Base-by-base conservation (phyloP, 2,888 invertebrate genomes). In the Coecobrya sp. region DNA sequence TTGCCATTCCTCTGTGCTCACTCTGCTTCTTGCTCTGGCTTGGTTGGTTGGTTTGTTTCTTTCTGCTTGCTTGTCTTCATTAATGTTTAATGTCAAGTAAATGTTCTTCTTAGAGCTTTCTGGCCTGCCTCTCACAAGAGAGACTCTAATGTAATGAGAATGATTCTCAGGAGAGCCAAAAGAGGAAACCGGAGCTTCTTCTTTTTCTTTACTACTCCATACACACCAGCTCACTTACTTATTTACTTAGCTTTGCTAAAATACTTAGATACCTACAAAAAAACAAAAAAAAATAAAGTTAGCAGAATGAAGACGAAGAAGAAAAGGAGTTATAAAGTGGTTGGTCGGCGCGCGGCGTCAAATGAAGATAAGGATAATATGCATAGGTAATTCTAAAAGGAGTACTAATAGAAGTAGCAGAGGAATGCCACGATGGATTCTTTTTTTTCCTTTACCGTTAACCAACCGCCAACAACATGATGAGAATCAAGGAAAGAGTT, bases 41-140 rank as follows among this genome's bases (percentile, higher is more conserved):
- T 13, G n/a, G n/a, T 42, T 42, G 19, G 45, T 52, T 10, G 22
- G 22, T 25, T 19, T 19, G 19, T 19, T 16, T 55, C 55, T 55
- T 55, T 10, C 68, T 36, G 36, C 76, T 49, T 42, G 68, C 84
- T 73, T 19, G 30, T 86, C 79, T 65, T 86, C 90, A 86, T 91
- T 91, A 86, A 82, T 81, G 81, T 82, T 91, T 91, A 86, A 91
- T 86, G 86, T 70, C 52, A 52, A 70, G 86, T 91, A 91, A 91
- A 91, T 65, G 76, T 45, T 70, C 11, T 45, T 70, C 11, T 49
- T 10, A 1, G 49, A 13, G 49, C 49, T 49, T 42, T n/a, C 49
- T 49, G 49, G 49, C 13, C 13, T 49, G 49, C 7, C 13, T 13
- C n/a, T 36, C 70, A 70, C 36, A 42, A 42, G 70, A 42, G 70